phyloP scores from a whole-genome alignment of 2,797 vertebrate genomes.

The Heterohyrax brucei region DNA sequence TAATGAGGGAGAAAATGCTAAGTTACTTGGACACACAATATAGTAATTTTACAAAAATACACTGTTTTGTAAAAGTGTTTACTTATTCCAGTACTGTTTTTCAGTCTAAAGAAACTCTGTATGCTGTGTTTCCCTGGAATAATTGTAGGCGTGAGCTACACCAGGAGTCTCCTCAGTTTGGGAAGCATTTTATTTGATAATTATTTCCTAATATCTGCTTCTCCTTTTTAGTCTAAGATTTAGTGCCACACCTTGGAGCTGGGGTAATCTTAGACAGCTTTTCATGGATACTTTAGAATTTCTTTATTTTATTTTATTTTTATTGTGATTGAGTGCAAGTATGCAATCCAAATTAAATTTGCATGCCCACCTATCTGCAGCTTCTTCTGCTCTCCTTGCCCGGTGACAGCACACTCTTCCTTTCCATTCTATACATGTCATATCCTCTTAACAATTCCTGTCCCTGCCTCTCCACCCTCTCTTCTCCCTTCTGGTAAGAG shows the following conservation, averaged over 20 bases:
- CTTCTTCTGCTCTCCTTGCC: too few species aligned
- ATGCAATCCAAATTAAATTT: too few species aligned
- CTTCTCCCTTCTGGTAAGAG: too few species aligned
- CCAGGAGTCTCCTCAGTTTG: neutral
- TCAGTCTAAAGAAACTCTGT: constrained; percentile 3
- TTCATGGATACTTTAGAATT: neutral
- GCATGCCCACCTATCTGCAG: too few species aligned
- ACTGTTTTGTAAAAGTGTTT: constrained; percentile 15
- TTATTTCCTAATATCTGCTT: constrained; percentile 64
- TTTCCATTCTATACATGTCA: too few species aligned
- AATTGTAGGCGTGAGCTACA: neutral
- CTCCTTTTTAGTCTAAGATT: constrained; percentile 31
- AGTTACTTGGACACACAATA: neutral
- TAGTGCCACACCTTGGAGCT: neutral
- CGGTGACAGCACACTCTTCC: too few species aligned
- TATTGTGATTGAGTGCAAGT: too few species aligned
- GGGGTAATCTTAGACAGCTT: neutral
- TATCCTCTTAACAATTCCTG: too few species aligned
- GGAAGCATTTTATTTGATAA: constrained; percentile 18
- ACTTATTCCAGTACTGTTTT: neutral
- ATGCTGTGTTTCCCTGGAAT: constrained; percentile 15
- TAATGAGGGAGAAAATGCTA: neutral
- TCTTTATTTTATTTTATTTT: too few species aligned
- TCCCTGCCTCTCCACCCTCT: too few species aligned
- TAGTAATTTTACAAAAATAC: too few species aligned